Percentiles rank a stretch among this genome's conserved stretches.
These are phyloP conservation scores for Acropternis orthonyx DNA, from an alignment of 2,797 vertebrate species.

Conservation along the genomic window DNA sequence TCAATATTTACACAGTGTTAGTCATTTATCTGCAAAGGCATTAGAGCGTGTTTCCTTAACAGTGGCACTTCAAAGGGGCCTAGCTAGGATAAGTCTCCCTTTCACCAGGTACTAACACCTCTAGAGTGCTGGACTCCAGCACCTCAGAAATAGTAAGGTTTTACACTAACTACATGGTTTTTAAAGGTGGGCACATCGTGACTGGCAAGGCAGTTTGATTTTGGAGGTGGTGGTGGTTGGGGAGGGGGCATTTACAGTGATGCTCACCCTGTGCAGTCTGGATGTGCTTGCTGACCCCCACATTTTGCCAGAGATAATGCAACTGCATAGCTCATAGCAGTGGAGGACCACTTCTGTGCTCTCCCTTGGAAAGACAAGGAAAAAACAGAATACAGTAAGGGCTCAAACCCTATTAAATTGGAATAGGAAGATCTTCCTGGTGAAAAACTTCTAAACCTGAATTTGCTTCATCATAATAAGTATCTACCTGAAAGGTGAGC, in stretches of 20 bases:
- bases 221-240: background rate
- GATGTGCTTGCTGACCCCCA: background rate
- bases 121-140: background rate
- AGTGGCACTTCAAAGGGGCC: conserved; percentile 10
- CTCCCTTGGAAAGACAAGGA: background rate
- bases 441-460: background rate
- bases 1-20: conserved; percentile 35
- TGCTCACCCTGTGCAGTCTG: background rate
- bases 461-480: background rate
- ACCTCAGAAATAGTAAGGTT: background rate
- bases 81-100: background rate
- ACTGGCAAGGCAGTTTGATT: background rate
- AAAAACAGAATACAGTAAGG: background rate
- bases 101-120: background rate
- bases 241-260: background rate
- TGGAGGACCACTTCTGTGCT: background rate
- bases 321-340: accelerated
- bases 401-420: accelerated
- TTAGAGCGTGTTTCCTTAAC: background rate
- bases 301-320: background rate
- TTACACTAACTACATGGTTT: background rate
- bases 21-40: conserved; percentile 7
- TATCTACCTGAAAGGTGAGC: background rate
- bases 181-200: accelerated
- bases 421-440: background rate